These are phyloP conservation scores for Rapana venosa DNA, from an alignment of 2,888 invertebrate species.

Conservation along the genomic window DNA sequence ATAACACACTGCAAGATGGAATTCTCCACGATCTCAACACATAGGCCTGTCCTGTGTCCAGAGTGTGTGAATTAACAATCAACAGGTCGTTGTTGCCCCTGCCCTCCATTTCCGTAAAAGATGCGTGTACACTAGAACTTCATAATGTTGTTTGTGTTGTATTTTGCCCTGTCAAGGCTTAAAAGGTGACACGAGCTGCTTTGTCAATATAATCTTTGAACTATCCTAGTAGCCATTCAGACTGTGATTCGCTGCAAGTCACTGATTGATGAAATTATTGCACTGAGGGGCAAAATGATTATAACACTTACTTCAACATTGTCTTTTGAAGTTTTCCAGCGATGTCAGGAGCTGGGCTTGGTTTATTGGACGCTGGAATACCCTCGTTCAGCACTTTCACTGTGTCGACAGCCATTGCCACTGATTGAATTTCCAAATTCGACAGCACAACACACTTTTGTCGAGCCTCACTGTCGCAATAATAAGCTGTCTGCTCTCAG, in stretches of 20 bases:
- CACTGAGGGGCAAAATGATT: neutral
- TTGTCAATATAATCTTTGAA: neutral
- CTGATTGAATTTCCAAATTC: neutral
- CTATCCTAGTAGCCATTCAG: no score
- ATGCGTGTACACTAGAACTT: neutral
- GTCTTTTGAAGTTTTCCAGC: constrained; percentile 36
- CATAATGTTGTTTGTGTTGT: neutral
- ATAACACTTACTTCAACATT: constrained; percentile 39
- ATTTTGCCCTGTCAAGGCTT: neutral
- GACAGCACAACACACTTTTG: neutral
- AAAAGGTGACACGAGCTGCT: no score
- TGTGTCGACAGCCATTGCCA: neutral
- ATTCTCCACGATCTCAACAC: no score
- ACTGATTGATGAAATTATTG: neutral
- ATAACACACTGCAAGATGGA: no score
- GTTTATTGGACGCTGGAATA: constrained; percentile 2
- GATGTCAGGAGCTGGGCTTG: constrained; percentile 26
- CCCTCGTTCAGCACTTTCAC: constrained; percentile 16
- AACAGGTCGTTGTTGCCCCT: no score
- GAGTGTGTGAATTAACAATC: no score
- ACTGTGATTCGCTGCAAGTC: neutral
- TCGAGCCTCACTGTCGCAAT: neutral
- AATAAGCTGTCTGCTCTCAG: neutral
- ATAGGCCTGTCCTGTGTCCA: no score
- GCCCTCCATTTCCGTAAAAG: no score